Evolutionary conservation across 2,888 invertebrate genomes (phyloP).

Genomic region (Caenorhabditis sulstoni): DNA sequence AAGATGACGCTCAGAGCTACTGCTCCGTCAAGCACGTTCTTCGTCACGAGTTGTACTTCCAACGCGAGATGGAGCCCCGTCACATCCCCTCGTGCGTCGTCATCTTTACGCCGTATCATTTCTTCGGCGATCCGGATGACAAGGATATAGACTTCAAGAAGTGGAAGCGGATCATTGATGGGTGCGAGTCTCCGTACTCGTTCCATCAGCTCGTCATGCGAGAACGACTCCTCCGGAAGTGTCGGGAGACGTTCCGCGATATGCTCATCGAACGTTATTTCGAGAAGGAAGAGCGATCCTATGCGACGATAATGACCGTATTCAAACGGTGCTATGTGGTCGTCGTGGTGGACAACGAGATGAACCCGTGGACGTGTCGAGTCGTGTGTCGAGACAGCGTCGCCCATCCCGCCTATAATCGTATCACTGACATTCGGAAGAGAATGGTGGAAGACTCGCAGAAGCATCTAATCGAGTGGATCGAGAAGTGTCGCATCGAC

Average conservation of each 20-base stretch:
- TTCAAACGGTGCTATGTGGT: conserved; percentile 3
- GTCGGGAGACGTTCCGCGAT: conserved; percentile 12
- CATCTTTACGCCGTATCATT: conserved; percentile 25
- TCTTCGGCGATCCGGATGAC: conserved; percentile 23
- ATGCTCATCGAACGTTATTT: conserved; percentile 12
- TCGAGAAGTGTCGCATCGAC: conserved; percentile 15
- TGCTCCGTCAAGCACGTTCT: conserved; percentile 29
- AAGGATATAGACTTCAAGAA: conserved; percentile 4
- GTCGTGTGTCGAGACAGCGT: neutral
- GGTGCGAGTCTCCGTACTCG: conserved; percentile 33
- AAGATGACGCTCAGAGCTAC: conserved; percentile 44
- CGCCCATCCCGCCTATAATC: neutral
- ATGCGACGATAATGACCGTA: neutral
- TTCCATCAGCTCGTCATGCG: conserved; percentile 43
- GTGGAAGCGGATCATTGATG: conserved; percentile 44
- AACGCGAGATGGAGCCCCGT: conserved; percentile 19
- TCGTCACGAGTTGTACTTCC: conserved; percentile 42
- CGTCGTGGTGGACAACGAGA: conserved; percentile 27
- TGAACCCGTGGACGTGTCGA: conserved; percentile 37
- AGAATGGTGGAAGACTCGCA: conserved; percentile 29
- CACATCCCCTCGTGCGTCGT: conserved; percentile 32
- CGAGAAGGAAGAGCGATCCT: neutral
- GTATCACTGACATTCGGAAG: conserved; percentile 10
- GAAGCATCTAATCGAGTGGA: conserved; percentile 10
- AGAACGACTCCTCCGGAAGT: conserved; percentile 30